Base-by-base conservation (phyloP, 1,140 invertebrate species). In the Ectropis grisescens region DNA sequence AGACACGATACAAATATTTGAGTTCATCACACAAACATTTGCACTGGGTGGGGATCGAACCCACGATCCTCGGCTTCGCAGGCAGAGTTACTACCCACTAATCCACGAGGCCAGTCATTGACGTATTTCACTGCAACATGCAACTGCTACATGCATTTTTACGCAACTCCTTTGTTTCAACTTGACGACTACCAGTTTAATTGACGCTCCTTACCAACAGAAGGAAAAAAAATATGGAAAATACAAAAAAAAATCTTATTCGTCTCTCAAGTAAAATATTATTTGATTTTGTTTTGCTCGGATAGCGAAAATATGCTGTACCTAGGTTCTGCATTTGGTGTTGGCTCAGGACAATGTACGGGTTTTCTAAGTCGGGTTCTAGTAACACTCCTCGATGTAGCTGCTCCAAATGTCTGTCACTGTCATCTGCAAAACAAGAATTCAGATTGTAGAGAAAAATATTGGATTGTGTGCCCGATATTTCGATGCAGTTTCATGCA, bases 321-420 rank as follows among this genome's bases (percentile, higher is more conserved):
- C 75, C 75, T 14, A 80, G 51, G 30, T 80, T 80, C 50, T 80
- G 75, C 75, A 76, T 76, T 61, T 80, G 75, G 46, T 76, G 71
- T 46, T 80, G 75, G 37, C 69, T 75, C 2, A 76, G 60, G 0
- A 80, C 70, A 25, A 76, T 68, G 38, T 75, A 76, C 0, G 60
- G 55, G 29, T 72, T 58, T 13, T 67, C 68, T 3, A 62, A 47
- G 0, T 39, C 56, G 0, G 66, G 67, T 13, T 67, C 61, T 35
- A 70, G 58, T 16, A 76, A 33, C 9, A 80, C 71, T 7, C 62
- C 71, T 12, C 75, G 61, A 30, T 75, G 69, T 1, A 69, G 42
- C 33, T 75, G 68, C 30, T 72, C 70, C 37, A 76, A 32, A 12
- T 75, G 68, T 7, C 55, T 58, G 16, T 76, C 71, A 3, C 34